Base-by-base conservation (phyloP, 2,113 vertebrate genomes). In the Lepisosteus osseus region DNA sequence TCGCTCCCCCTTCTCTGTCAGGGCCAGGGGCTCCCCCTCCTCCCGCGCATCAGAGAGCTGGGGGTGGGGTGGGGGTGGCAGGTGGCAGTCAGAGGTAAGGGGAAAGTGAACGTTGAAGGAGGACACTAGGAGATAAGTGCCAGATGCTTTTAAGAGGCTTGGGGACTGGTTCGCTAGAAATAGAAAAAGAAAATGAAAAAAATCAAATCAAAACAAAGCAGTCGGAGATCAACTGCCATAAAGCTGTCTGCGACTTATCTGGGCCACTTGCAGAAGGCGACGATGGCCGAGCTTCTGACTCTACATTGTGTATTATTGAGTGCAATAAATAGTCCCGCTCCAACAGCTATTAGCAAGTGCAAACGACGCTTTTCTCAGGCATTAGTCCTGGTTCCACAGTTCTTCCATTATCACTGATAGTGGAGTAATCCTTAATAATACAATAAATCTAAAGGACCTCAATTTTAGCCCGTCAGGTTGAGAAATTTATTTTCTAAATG, bases 351-450 rank as follows among this genome's bases (percentile, higher is more conserved):
- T 67, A 72, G 63, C 54, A 42, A 29, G 43, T 6, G 9, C 15
- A 12, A 42, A 54, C 42, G 41, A 47, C 66, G 47, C 47, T 51
- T 54, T 40, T 4, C 6, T 14, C 54, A 8, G 6, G 54, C 42
- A 54, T 65, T 3, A 55, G 64, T 9, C 43, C 55, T 56, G 11
- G 40, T 59, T 55, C 7, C 51, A 47, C 44, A 42, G 54, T 54
- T 56, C 54, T 54, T 72, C 71, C 71, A 72, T 72, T 72, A 65
- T 47, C 62, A 8, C 70, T 72, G 65, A 72, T 72, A 61, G 70
- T 42, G 59, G 40, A 56, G 70, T 42, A 40, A 57, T 64, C 65
- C 54, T 72, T 72, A 59, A 72, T 47, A 54, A 11, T 29, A 57
- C 57, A 62, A 67, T 72, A 72, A 67, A 72, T 72, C 54, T 42